A percentile compares a stretch with the other conserved stretches of the same genome.
These are phyloP conservation scores for Lasioglossum villosulum DNA, from an alignment of 2,888 invertebrate species.

Conservation along the genomic window DNA sequence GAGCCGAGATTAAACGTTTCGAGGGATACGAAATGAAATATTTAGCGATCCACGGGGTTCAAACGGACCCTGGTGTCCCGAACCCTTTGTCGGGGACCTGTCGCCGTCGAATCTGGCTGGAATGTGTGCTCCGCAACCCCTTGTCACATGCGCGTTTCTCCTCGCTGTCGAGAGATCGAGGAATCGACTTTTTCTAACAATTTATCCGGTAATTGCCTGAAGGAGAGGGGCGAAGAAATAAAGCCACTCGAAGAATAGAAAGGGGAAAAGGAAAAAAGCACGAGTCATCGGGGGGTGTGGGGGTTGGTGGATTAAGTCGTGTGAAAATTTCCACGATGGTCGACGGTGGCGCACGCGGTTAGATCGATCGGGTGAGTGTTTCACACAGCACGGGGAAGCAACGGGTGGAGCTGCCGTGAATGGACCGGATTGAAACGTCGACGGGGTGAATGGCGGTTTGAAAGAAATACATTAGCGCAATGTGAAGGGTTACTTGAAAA, in stretches of 20 bases:
- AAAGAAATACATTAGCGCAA: constrained; percentile 81
- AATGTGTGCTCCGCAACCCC: constrained; percentile 66
- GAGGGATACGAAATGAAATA: constrained; percentile 82
- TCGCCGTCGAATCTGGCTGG: constrained; percentile 66
- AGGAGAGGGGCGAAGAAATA: not conserved
- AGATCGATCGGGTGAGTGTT: constrained; percentile 81
- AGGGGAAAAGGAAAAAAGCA: constrained; percentile 16
- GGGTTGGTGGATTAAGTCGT: constrained; percentile 68
- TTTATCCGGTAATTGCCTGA: constrained; percentile 3
- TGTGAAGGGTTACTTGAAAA: constrained; percentile 78
- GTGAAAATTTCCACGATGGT: constrained; percentile 69
- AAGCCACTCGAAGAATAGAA: not conserved
- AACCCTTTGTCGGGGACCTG: constrained; percentile 73
- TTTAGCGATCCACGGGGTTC: constrained; percentile 78
- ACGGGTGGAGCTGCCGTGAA: constrained; percentile 73
- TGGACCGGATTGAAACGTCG: constrained; percentile 81
- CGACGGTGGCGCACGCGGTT: constrained; percentile 66
- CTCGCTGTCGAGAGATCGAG: constrained; percentile 22
- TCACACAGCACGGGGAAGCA: constrained; percentile 53
- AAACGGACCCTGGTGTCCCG: constrained; percentile 48
- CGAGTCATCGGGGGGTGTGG: constrained; percentile 68
- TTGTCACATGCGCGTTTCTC: constrained; percentile 47
- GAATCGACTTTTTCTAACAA: not conserved
- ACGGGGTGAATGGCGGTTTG: constrained; percentile 75
- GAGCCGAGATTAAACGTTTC: constrained; percentile 82